Percentiles rank a stretch among this genome's conserved stretches.
phyloP scores from a whole-genome alignment of 2,888 invertebrate species.

The Drosophila buzzatii region DNA sequence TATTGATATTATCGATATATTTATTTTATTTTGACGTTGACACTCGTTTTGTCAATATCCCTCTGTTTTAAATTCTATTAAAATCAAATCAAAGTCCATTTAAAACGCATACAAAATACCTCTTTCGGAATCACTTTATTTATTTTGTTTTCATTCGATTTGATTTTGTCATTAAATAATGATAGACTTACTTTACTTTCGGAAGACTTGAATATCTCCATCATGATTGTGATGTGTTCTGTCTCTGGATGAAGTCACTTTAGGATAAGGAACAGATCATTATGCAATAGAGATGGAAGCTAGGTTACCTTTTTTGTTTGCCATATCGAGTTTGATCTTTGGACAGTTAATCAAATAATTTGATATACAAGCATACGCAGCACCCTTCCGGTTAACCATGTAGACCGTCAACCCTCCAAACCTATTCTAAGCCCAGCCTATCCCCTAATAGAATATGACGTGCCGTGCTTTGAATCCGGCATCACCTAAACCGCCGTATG shows the following conservation, averaged over 20 bases:
- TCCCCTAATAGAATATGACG: constrained; percentile 1
- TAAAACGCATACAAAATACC: too few relatives aligned
- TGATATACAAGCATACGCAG: constrained; percentile 31
- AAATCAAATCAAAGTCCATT: too few relatives aligned
- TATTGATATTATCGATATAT: too few relatives aligned
- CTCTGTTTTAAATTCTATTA: too few relatives aligned
- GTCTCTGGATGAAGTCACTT: too few relatives aligned
- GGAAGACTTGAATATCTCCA: too few relatives aligned
- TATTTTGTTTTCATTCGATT: too few relatives aligned
- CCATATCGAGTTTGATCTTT: constrained; percentile 28
- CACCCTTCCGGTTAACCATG: constrained; percentile 15
- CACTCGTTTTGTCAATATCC: too few relatives aligned
- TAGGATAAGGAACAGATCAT: neutral
- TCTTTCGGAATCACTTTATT: too few relatives aligned
- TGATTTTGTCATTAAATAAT: too few relatives aligned
- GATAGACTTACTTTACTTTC: neutral
- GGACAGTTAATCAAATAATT: constrained; percentile 49
- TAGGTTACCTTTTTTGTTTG: neutral
- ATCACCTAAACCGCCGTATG: constrained; percentile 16
- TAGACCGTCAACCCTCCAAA: neutral
- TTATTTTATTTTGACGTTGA: too few relatives aligned
- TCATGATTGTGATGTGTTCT: too few relatives aligned
- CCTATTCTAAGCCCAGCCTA: constrained; percentile 1
- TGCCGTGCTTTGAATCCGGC: constrained; percentile 9
- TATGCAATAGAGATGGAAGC: neutral